A percentile compares a stretch with the other conserved stretches of the same genome.
Evolutionary conservation across 2,888 invertebrate species (phyloP).

Genomic region (Rosalia funebris): DNA sequence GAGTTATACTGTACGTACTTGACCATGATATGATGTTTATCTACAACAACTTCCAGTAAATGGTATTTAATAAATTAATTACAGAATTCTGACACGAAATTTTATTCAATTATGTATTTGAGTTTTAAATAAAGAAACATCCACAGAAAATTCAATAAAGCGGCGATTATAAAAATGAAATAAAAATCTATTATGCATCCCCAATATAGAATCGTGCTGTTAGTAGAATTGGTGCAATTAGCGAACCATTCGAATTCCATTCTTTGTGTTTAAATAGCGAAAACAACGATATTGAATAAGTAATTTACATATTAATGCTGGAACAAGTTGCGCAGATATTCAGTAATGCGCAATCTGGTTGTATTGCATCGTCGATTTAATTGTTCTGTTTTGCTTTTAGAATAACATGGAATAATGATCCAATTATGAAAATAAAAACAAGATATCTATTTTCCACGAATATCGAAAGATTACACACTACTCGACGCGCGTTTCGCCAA

Average conservation of each 20-base stretch:
- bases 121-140: too few species aligned
- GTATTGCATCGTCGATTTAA: slow-evolving; percentile 38
- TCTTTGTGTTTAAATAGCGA: slow-evolving; percentile 13
- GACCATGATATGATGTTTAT: too few species aligned
- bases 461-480: too few species aligned
- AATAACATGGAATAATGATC: slow-evolving; percentile 37
- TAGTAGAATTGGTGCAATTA: slow-evolving; percentile 14
- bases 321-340: slow-evolving; percentile 15
- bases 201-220: not conserved
- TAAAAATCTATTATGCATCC: slow-evolving; percentile 4
- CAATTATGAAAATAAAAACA: too few species aligned
- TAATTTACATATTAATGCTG: slow-evolving; percentile 28
- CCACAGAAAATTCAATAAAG: slow-evolving; percentile 7
- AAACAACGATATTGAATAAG: slow-evolving; percentile 27
- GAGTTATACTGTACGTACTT: too few species aligned
- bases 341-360: slow-evolving; percentile 28
- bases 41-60: too few species aligned
- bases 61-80: too few species aligned
- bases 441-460: too few species aligned
- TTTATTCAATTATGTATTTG: too few species aligned
- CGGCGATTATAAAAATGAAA: not conserved
- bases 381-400: slow-evolving; percentile 38
- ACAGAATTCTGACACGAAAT: too few species aligned
- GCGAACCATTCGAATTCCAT: slow-evolving; percentile 15
- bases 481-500: too few species aligned